Conservation (phyloP, 2,113 vertebrate genomes). For the Recurvirostra avosetta region DNA sequence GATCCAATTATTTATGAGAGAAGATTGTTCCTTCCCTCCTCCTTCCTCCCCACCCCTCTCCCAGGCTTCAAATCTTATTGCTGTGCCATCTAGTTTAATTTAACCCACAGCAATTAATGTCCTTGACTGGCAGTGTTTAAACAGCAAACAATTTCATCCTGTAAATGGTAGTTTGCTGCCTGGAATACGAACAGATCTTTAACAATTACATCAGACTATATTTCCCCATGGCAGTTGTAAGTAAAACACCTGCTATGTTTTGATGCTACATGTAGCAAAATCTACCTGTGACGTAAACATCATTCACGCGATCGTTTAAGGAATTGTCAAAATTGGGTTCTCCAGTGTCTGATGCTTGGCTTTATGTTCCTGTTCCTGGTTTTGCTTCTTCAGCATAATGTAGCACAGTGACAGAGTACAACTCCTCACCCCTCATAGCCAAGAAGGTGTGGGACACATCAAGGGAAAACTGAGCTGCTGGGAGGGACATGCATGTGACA, state of each 20-base stretch:
- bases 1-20: slow-evolving; percentile 51
- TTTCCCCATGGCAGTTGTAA: slow-evolving; percentile 24
- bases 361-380: neutral
- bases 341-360: neutral
- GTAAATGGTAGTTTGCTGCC: slow-evolving; percentile 37
- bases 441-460: neutral
- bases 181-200: slow-evolving; percentile 46
- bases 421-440: neutral
- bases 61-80: slow-evolving; percentile 39
- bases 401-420: rapidly evolving
- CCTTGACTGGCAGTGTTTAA: slow-evolving; percentile 66
- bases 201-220: slow-evolving; percentile 40
- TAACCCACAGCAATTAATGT: slow-evolving; percentile 71
- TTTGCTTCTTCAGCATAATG: neutral
- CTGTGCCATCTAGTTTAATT: slow-evolving; percentile 62
- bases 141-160: slow-evolving; percentile 64
- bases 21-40: neutral
- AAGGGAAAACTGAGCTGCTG: neutral
- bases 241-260: neutral
- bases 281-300: neutral
- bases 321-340: neutral
- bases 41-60: neutral
- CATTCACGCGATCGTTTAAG: neutral
- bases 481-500: neutral
- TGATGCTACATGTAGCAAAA: neutral